Conservation (phyloP, 2,888 invertebrate genomes). For the Hyposoter didymator region DNA sequence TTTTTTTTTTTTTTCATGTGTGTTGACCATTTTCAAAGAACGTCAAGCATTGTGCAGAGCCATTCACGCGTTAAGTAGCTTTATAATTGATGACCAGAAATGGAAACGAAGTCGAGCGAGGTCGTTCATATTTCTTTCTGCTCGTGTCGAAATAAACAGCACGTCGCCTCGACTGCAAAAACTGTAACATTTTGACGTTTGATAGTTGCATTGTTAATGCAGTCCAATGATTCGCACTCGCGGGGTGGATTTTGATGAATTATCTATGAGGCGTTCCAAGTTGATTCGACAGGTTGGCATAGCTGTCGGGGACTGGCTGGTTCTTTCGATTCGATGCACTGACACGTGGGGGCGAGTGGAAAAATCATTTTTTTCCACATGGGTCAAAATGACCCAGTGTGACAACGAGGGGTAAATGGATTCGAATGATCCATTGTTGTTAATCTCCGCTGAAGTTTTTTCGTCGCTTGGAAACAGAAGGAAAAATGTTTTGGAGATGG, state of each 20-base stretch:
- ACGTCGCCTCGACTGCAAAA: slow-evolving; percentile 17
- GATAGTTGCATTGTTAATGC: slow-evolving; percentile 12
- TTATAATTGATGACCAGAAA: background rate
- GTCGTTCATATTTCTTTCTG: background rate
- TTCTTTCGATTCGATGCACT: background rate
- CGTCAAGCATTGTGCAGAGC: slow-evolving; percentile 14
- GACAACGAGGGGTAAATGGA: too few relatives aligned
- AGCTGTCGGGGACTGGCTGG: background rate
- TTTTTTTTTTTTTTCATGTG: background rate
- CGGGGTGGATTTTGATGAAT: background rate
- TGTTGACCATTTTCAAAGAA: slow-evolving; percentile 2
- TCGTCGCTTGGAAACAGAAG: background rate
- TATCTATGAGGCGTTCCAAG: background rate
- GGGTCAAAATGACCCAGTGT: too few relatives aligned
- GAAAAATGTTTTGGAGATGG: background rate
- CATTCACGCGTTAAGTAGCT: slow-evolving; percentile 20
- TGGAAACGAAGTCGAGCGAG: background rate
- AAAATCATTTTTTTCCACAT: background rate
- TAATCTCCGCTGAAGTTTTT: background rate
- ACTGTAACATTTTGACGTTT: slow-evolving; percentile 38
- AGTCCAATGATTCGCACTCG: slow-evolving; percentile 25
- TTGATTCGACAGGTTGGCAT: slow-evolving; percentile 7
- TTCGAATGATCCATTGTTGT: background rate
- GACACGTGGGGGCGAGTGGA: background rate
- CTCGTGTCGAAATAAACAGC: slow-evolving; percentile 14